A percentile compares a stretch with the other conserved stretches of the same genome.
Evolutionary conservation across 1,140 invertebrate species (phyloP).

Genomic region (Battus philenor): DNA sequence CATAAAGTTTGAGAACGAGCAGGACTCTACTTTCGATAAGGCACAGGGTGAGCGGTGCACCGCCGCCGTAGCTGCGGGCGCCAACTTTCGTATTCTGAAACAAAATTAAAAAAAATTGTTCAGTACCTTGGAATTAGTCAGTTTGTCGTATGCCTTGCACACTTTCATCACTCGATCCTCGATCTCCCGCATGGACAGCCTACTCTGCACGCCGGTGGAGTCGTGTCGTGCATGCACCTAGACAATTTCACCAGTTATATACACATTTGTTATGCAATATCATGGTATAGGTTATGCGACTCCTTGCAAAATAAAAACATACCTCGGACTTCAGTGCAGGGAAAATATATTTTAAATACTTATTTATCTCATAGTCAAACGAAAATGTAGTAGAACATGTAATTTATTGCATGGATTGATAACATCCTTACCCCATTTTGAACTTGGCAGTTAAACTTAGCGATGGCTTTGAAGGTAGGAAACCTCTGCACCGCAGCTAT

Average conservation of each 20-base stretch:
- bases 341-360: not conserved
- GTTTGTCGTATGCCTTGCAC: conserved; percentile 87
- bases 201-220: conserved; percentile 43
- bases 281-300: conserved; percentile 56
- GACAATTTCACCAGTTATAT: conserved; percentile 54
- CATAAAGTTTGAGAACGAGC: conserved; percentile 95
- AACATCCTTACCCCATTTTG: conserved; percentile 61
- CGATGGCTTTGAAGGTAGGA: conserved; percentile 40
- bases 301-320: conserved; percentile 14
- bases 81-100: conserved; percentile 80
- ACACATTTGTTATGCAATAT: conserved; percentile 70
- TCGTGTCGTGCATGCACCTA: conserved; percentile 54
- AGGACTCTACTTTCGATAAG: conserved; percentile 91
- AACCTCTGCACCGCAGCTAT: conserved; percentile 58
- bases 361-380: not conserved
- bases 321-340: not conserved
- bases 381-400: no score
- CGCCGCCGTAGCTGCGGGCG: conserved; percentile 83
- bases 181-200: conserved; percentile 74
- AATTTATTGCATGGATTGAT: conserved; percentile 33
- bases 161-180: conserved; percentile 86
- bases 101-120: conserved; percentile 70
- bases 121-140: conserved; percentile 85
- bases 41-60: conserved; percentile 85
- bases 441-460: conserved; percentile 33